Evolutionary conservation across 2,888 invertebrate genomes (phyloP), one percentile per base, ranked within the genome.

Genomic region (Teleogryllus oceanicus): DNA sequence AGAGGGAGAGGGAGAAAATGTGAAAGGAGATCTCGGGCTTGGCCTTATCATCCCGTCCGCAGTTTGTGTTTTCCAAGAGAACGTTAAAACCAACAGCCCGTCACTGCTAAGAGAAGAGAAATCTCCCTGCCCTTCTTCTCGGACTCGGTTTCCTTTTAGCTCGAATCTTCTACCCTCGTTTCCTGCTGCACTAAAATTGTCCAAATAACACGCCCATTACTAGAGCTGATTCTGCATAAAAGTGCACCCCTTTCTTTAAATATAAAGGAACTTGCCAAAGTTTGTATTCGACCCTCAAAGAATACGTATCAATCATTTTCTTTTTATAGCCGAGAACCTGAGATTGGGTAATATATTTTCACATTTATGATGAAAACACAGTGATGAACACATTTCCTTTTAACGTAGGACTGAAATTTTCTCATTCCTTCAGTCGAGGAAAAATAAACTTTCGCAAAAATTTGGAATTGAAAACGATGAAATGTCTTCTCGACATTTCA

Each of bases 1-100:
- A 62, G 62, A 62, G 62, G 62, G 62, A 62, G n/a, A 62, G n/a
- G 62, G n/a, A 62, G 62, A 62, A 62, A 62, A 62, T 62, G 62
- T n/a, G 62, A 62, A 62, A 62, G 62, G n/a, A 62, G 62, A 62
- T 62, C 62, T 13, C n/a, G 62, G 62, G 62, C 62, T 62, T 62
- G 62, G 62, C 62, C 62, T 62, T 62, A 62, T 62, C 62, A 62
- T 62, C n/a, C 62, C 62, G 62, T 62, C 62, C 62, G 62, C 62
- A 62, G 62, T 62, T 62, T 62, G 62, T 62, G 62, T 62, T 62
- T 62, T 62, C 62, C 62, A n/a, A 62, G 62, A 62, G 62, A 62
- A 62, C 62, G 62, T 62, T 62, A 62, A 62, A 62, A 62, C 62
- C 62, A 62, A 62, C 62, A 62, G 62, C 62, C 62, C 62, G 62